Conservation (phyloP, 1,140 invertebrate genomes). For the Euwallacea fornicatus region DNA sequence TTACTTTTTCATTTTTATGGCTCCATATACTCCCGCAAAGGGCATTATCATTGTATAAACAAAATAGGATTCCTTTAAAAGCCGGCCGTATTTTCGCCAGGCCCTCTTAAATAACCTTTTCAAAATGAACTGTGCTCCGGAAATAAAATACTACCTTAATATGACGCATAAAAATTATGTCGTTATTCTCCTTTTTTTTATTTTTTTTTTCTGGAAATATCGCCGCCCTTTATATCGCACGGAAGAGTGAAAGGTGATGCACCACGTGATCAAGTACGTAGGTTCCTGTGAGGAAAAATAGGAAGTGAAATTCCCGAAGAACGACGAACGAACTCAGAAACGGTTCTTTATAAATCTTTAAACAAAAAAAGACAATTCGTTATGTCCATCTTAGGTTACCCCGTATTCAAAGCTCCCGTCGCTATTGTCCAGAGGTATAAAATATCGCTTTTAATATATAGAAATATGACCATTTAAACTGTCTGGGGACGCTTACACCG, state of each 20-base stretch:
- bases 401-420: background rate
- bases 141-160: constrained; percentile 26
- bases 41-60: constrained; percentile 40
- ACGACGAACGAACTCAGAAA: background rate
- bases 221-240: background rate
- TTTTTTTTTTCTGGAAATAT: background rate
- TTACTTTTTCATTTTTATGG: constrained; percentile 42
- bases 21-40: constrained; percentile 34
- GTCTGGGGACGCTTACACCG: constrained; percentile 17
- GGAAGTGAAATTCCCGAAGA: background rate
- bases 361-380: background rate
- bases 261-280: background rate
- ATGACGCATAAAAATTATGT: constrained; percentile 11
- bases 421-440: constrained; percentile 33
- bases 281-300: background rate
- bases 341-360: too few species aligned
- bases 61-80: constrained; percentile 37
- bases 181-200: background rate
- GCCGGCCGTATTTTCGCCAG: constrained; percentile 22
- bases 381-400: background rate
- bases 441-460: constrained; percentile 39
- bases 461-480: constrained; percentile 37
- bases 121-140: constrained; percentile 20
- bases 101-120: constrained; percentile 22
- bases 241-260: too few species aligned